Evolutionary conservation across 2,797 vertebrate genomes (phyloP), one percentile per base, ranked within the genome.

Genomic region (Gambusia yucatana): DNA sequence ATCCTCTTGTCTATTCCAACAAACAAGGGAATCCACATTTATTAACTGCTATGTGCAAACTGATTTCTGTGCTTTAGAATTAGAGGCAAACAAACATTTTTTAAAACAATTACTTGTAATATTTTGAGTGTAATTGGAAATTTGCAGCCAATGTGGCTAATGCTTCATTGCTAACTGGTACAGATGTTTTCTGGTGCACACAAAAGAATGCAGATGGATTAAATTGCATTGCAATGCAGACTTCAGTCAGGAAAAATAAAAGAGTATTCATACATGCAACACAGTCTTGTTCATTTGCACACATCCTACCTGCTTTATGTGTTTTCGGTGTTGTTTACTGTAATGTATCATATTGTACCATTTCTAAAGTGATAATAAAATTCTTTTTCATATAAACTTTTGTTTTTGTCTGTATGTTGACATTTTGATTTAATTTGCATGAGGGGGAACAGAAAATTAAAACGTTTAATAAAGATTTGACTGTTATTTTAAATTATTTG

Each of bases 321-420:
- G 90, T 90, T 92, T 87, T 86, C 88, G 88, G 20, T 90, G 90
- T 94, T 92, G 87, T 95, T 91, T 92, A 85, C 85, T 92, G 88
- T 92, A 91, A 87, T 94, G 93, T 95, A 92, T 89, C 85, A 92
- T 93, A 92, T 90, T 92, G 92, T 94, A 95, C 88, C 91, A 90
- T 94, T 95, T 92, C 87, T 92, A 83, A 94, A 94, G 91, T 92
- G 92, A 92, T 92, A 93, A 90, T 93, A 93, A 92, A 93, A 79
- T 88, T 89, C 85, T 92, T 92, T 94, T 93, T 91, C 78, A 90
- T 84, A 89, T 88, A 92, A 89, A 36, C 13, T 14, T 65, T 44
- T 44, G 17, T 6, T 41, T 46, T 43, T 87, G 3, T 79, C 25
- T 82, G 43, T 55, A 25, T 50, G 48, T 22, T 57, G 5, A 44